Base-by-base conservation (phyloP, 2,888 invertebrate species). In the Rutpela maculata region DNA sequence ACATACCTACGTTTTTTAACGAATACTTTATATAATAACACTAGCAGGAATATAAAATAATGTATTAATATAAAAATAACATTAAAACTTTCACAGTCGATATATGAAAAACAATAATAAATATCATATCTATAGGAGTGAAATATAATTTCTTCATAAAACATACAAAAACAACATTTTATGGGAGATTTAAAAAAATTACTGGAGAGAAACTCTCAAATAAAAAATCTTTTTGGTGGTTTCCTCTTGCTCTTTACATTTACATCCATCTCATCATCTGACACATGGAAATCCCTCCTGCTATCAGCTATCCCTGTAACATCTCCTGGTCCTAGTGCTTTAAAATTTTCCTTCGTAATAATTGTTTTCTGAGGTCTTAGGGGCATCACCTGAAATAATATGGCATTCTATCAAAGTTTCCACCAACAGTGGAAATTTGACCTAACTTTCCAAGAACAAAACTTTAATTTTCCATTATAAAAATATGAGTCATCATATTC, bases 321-420 rank as follows among this genome's bases (percentile, higher is more conserved):
- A n/a, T 74, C 73, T 7, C 80, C 77, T 67, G 78, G 74, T 11
- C 18, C 74, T 22, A 57, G 19, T 11, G 59, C 60, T 9, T 63
- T 72, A 31, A 81, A 76, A 11, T 76, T 75, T 15, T 82, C 79
- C 59, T 74, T 80, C 19, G 81, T 75, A 43, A 86, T 83, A 38
- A 85, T 79, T 17, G 35, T 80, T 15, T 74, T 81, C 81, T 86
- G 86, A 38, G 83, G 80, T 60, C 80, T 79, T 12, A 84, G 26
- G 35, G 85, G 86, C 38, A 76, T 70, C 2, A 85, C 80, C 86
- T 86, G 74, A 74, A 82, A 84, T 11, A 75, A 22, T 7, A 35
- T 35, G 22, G 22, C 22, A 26, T 26, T 26, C n/a, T n/a, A n/a
- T n/a, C n/a, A n/a, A n/a, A n/a, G n/a, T n/a, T n/a, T n/a, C n/a